phyloP scores from a whole-genome alignment of 2,888 invertebrate genomes.

The Doris montereyensis region DNA sequence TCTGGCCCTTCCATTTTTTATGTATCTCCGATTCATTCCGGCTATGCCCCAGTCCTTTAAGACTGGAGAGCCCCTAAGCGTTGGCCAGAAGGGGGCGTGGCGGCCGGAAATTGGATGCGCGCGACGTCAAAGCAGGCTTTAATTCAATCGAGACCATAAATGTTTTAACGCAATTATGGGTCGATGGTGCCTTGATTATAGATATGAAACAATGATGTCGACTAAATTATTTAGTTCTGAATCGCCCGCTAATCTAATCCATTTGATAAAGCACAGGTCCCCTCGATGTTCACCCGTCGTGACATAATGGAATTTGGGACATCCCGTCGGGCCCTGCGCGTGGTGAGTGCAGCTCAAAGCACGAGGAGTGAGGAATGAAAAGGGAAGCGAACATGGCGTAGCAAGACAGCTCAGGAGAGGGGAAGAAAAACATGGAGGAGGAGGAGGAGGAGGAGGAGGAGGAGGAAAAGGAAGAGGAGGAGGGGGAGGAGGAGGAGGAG shows the following conservation, averaged over 20 bases:
- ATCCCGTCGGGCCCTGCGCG: conserved; percentile 4
- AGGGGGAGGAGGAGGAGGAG: neutral
- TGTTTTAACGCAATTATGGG: conserved; percentile 54
- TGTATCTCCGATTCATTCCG: too few relatives aligned
- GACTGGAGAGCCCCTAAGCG: too few relatives aligned
- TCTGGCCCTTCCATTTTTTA: too few relatives aligned
- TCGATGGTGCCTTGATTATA: conserved; percentile 53
- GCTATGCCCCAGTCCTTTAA: too few relatives aligned
- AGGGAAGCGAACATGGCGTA: neutral
- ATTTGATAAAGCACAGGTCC: conserved; percentile 51
- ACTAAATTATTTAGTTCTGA: conserved; percentile 58
- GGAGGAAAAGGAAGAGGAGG: neutral
- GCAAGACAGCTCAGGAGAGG: neutral
- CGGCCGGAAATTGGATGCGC: conserved; percentile 31
- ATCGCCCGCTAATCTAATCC: conserved; percentile 51
- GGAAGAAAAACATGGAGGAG: neutral
- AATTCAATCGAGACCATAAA: conserved; percentile 53
- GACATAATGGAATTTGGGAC: conserved; percentile 50
- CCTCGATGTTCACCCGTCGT: conserved; percentile 39
- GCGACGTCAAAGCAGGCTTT: conserved; percentile 49
- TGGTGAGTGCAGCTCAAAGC: neutral
- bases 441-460: neutral
- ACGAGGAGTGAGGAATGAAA: neutral
- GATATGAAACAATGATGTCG: conserved; percentile 60
- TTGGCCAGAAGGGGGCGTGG: conserved; percentile 13